A percentile compares a stretch with the other conserved stretches of the same genome.
These are phyloP conservation scores for Zaprionus taronus DNA, from an alignment of 1,140 invertebrate species.

Conservation along the genomic window DNA sequence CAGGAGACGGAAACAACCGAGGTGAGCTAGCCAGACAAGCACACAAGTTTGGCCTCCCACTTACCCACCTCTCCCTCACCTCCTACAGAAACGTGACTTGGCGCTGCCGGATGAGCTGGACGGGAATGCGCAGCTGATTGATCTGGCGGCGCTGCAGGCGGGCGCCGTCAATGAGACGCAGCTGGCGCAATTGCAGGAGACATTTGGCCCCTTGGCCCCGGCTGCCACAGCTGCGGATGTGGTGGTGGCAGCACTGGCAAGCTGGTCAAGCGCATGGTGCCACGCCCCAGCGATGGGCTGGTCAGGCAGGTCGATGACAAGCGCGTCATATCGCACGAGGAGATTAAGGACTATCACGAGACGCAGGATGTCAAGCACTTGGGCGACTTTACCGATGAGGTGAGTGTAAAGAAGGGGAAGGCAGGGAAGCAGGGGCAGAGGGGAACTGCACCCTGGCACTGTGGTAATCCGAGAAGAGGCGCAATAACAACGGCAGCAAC, in stretches of 20 bases:
- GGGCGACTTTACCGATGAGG: slow-evolving; percentile 93
- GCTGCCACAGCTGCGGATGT: not conserved
- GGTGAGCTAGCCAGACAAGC: slow-evolving; percentile 85
- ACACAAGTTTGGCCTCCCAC: too few relatives aligned
- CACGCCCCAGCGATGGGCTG: slow-evolving; percentile 87
- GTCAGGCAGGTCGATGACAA: slow-evolving; percentile 92
- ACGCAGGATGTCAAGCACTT: slow-evolving; percentile 92
- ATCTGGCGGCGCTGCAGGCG: slow-evolving; percentile 62
- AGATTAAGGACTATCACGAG: slow-evolving; percentile 91
- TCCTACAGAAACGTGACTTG: slow-evolving; percentile 72
- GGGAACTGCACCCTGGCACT: not conserved
- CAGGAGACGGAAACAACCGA: slow-evolving; percentile 94
- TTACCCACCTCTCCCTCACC: not conserved
- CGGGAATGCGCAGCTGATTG: slow-evolving; percentile 67
- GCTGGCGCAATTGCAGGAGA: slow-evolving; percentile 68
- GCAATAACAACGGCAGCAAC: slow-evolving; percentile 11
- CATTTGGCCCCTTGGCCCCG: slow-evolving; percentile 39
- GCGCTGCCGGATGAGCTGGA: slow-evolving; percentile 71
- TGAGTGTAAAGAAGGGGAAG: slow-evolving; percentile 84
- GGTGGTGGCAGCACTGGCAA: slow-evolving; percentile 42
- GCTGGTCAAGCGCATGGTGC: slow-evolving; percentile 73
- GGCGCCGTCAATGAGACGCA: slow-evolving; percentile 61
- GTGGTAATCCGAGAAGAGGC: slow-evolving; percentile 33
- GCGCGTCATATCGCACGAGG: slow-evolving; percentile 91
- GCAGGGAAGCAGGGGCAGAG: not conserved